phyloP scores from a whole-genome alignment of 2,888 invertebrate species.

The Aporophyla lueneburgensis region DNA sequence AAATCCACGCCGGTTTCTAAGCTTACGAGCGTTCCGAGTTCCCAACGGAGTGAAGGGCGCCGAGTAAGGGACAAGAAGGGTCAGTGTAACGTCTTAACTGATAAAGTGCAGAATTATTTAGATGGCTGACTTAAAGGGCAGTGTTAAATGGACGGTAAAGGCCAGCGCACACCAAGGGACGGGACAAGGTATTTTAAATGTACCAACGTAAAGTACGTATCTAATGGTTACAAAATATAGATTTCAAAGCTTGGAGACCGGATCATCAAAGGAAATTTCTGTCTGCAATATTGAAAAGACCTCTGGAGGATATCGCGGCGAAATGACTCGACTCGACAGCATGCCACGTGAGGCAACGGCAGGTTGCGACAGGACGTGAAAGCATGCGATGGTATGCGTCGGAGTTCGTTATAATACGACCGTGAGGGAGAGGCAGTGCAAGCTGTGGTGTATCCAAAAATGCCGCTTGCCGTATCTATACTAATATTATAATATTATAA shows the following conservation, averaged over 20 bases:
- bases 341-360: neutral
- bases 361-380: neutral
- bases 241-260: neutral
- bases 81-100: constrained; percentile 61
- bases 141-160: constrained; percentile 43
- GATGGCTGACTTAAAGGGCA: constrained; percentile 33
- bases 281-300: neutral
- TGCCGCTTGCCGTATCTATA: no score
- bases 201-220: neutral
- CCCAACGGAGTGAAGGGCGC: constrained; percentile 40
- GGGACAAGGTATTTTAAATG: neutral
- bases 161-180: neutral
- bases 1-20: constrained; percentile 11
- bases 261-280: neutral
- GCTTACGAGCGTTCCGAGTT: constrained; percentile 2
- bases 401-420: neutral
- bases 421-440: neutral
- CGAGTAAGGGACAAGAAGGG: constrained; percentile 49
- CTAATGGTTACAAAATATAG: neutral
- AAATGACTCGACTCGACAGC: no score
- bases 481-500: no score
- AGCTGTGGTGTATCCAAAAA: neutral
- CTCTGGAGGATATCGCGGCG: neutral
- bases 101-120: constrained; percentile 65
- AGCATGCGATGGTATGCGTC: neutral